Percentiles rank a stretch among this genome's conserved stretches.
These are phyloP conservation scores for Otus sunia DNA, from an alignment of 2,113 vertebrate species.

Conservation along the genomic window DNA sequence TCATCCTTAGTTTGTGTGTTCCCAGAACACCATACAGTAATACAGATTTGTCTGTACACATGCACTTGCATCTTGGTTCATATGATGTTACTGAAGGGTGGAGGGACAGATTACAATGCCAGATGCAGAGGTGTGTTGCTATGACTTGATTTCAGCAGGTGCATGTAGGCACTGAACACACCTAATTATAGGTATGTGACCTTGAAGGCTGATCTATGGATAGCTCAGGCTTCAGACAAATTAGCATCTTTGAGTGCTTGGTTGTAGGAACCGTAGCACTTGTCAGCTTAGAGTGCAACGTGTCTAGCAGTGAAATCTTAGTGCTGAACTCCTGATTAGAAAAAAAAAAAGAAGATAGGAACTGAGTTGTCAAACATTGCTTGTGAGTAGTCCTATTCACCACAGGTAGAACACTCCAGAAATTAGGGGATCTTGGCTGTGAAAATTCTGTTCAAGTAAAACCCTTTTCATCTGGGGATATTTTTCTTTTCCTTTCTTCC, in stretches of 20 bases:
- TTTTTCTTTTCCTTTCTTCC: constrained; percentile 29
- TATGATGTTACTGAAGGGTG: neutral
- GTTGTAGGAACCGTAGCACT: neutral
- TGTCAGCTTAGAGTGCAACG: neutral
- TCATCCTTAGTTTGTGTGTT: neutral
- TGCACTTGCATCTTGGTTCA: neutral
- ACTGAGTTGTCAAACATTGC: neutral
- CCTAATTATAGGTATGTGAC: fast-evolving
- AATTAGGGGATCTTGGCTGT: neutral
- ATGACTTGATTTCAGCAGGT: neutral
- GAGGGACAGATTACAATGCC: neutral
- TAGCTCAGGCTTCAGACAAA: neutral
- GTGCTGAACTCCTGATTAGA: neutral
- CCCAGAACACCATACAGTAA: neutral
- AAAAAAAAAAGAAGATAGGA: neutral
- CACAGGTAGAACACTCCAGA: neutral
- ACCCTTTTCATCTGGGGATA: neutral
- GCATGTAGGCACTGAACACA: neutral
- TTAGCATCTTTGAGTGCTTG: neutral
- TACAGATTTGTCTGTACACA: neutral
- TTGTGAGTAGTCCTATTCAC: neutral
- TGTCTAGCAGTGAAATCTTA: neutral
- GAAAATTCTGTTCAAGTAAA: neutral
- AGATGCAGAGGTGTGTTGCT: neutral
- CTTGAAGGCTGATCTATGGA: neutral